A percentile compares a stretch with the other conserved stretches of the same genome.
Conservation (phyloP, 2,797 vertebrate species). For the Phataginus tetradactyla region DNA sequence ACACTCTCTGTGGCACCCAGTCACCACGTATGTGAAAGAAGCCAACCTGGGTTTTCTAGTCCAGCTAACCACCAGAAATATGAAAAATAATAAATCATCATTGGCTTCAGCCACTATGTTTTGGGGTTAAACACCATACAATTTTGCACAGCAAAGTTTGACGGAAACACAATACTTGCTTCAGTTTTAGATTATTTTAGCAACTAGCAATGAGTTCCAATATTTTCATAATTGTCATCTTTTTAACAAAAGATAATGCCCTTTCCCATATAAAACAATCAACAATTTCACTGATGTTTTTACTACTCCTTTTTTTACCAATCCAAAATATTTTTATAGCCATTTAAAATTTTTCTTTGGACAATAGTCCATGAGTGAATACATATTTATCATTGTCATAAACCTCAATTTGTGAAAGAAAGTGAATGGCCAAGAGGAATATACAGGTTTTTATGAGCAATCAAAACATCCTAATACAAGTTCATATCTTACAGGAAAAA, state of each 20-base stretch:
- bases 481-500: neutral
- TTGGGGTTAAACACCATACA: neutral
- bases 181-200: constrained; percentile 17
- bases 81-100: neutral
- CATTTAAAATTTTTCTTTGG: neutral
- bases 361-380: neutral
- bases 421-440: neutral
- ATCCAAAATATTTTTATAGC: neutral
- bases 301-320: neutral
- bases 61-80: neutral
- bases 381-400: neutral
- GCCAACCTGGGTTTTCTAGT: neutral
- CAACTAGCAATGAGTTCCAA: neutral
- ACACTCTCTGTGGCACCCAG: too few species aligned
- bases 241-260: neutral
- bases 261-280: neutral
- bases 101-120: neutral
- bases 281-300: neutral
- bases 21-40: neutral
- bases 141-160: neutral
- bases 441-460: neutral
- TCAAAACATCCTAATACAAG: neutral
- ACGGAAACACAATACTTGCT: neutral
- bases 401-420: constrained; percentile 38
- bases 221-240: neutral